Evolutionary conservation across 2,113 vertebrate genomes (phyloP).

Genomic region (Hippocampus comes): DNA sequence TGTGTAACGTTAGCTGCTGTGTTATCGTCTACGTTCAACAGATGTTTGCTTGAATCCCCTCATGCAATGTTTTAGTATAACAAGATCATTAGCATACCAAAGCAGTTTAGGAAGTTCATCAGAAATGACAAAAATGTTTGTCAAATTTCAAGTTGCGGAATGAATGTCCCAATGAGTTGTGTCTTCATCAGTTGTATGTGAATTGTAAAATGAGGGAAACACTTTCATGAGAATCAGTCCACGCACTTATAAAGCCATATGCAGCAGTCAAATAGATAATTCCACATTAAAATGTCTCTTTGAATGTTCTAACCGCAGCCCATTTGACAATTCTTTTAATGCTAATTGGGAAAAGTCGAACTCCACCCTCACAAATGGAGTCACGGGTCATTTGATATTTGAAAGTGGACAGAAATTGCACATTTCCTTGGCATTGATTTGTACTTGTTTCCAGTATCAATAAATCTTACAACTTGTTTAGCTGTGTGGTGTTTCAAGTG

Average conservation of each 20-base stretch:
- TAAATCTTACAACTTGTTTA: constrained; percentile 7
- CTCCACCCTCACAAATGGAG: not conserved
- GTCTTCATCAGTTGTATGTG: constrained; percentile 3
- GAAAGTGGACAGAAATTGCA: constrained; percentile 9
- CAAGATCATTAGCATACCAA: constrained; percentile 35
- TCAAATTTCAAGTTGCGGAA: not conserved
- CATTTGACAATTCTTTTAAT: constrained; percentile 3
- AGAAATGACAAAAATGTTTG: not conserved
- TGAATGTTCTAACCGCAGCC: constrained; percentile 11
- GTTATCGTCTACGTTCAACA: constrained; percentile 9
- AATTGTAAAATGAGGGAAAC: constrained; percentile 24
- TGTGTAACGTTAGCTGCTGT: constrained; percentile 22
- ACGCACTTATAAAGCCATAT: constrained; percentile 21
- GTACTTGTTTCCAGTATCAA: constrained; percentile 17
- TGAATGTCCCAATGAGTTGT: constrained; percentile 13
- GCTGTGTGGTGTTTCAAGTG: not conserved
- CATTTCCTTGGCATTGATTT: constrained; percentile 8
- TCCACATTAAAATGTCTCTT: constrained; percentile 21
- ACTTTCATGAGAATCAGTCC: constrained; percentile 33
- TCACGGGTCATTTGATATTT: not conserved
- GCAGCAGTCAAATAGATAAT: constrained; percentile 10
- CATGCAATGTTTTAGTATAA: constrained; percentile 8
- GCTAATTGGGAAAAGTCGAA: not conserved
- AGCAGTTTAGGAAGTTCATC: constrained; percentile 25
- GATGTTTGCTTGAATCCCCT: constrained; percentile 15